Evolutionary conservation across 2,113 vertebrate genomes (phyloP).

Genomic region (Gasterosteus aculeatus): DNA sequence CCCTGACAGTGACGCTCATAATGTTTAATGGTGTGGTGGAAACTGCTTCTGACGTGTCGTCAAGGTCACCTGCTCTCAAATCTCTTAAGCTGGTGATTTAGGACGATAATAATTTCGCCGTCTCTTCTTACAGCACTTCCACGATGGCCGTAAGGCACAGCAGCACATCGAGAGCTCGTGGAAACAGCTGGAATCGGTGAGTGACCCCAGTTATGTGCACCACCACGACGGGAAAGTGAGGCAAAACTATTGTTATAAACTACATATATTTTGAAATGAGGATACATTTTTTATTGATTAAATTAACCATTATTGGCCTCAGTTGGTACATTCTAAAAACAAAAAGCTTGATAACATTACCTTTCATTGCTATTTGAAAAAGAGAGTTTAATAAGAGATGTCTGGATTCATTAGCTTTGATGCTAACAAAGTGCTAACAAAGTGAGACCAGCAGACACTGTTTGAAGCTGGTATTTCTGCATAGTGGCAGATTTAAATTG

Average conservation of each 20-base stretch:
- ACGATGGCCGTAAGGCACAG: slow-evolving; percentile 96
- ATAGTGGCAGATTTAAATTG: too few species aligned
- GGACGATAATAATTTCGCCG: neutral
- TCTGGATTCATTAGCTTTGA: neutral
- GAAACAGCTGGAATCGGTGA: slow-evolving; percentile 96
- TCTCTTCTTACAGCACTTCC: slow-evolving; percentile 86
- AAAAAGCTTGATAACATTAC: neutral
- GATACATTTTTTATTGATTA: too few species aligned
- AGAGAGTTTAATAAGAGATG: neutral
- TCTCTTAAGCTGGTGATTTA: slow-evolving; percentile 25
- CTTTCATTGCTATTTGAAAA: too few species aligned
- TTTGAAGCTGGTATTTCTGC: too few species aligned
- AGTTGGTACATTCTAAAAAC: neutral
- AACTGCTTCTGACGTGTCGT: slow-evolving; percentile 32
- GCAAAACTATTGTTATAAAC: neutral
- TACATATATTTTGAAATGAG: neutral
- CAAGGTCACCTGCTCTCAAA: slow-evolving; percentile 53
- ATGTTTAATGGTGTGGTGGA: slow-evolving; percentile 18
- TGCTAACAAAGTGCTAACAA: too few species aligned
- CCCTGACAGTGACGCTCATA: slow-evolving; percentile 32
- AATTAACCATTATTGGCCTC: too few species aligned
- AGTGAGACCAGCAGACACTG: neutral
- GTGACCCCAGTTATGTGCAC: slow-evolving; percentile 54
- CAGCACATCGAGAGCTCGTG: slow-evolving; percentile 95
- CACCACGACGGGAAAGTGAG: neutral